Percentiles rank a stretch among this genome's conserved stretches.
Evolutionary conservation across 1,140 invertebrate genomes (phyloP).

Genomic region (Apis mellifera): DNA sequence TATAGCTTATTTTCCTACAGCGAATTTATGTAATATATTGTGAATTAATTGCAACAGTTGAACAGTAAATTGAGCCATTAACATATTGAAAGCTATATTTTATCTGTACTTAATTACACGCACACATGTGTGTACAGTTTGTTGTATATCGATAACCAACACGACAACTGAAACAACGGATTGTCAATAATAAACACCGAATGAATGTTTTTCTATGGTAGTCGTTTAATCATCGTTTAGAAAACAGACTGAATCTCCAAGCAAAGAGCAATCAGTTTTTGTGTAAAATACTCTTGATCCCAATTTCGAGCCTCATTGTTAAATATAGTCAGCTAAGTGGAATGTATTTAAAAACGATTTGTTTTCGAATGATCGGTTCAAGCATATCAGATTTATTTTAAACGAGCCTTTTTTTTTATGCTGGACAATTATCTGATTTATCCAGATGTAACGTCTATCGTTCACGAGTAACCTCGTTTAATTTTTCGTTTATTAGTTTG

Average conservation of each 20-base stretch:
- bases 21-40: no score
- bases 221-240: neutral
- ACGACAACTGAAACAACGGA: neutral
- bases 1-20: no score
- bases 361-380: neutral
- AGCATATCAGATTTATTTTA: slow-evolving; percentile 1
- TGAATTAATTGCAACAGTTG: no score
- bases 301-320: slow-evolving; percentile 3
- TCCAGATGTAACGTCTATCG: neutral
- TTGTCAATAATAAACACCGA: neutral
- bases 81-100: no score
- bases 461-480: neutral
- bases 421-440: neutral
- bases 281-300: neutral
- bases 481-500: neutral
- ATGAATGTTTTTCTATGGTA: neutral
- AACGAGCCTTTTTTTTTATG: neutral
- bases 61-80: no score
- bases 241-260: neutral
- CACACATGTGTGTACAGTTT: no score
- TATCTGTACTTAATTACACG: neutral
- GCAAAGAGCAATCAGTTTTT: slow-evolving; percentile 8
- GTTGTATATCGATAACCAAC: neutral
- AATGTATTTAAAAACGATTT: slow-evolving; percentile 25
- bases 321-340: slow-evolving; percentile 27